A percentile compares a stretch with the other conserved stretches of the same genome.
These are phyloP conservation scores for Orthosia cruda DNA, from an alignment of 2,888 invertebrate genomes.

Conservation along the genomic window DNA sequence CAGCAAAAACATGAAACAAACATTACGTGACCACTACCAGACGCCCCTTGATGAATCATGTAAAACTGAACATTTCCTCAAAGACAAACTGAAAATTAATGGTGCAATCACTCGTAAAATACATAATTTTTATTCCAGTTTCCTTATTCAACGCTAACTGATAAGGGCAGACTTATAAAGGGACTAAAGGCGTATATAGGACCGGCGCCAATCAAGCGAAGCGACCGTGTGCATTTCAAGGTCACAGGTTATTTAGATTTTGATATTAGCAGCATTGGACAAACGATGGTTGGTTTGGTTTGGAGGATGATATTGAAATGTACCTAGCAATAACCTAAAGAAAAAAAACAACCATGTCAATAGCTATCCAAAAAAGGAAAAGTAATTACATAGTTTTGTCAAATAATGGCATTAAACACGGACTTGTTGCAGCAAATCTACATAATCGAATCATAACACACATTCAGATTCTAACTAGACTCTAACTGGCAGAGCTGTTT, in stretches of 20 bases:
- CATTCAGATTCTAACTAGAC: not conserved
- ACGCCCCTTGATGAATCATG: conserved; percentile 19
- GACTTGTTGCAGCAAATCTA: not conserved
- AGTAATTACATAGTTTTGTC: not conserved
- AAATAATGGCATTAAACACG: not conserved
- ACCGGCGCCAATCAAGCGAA: not conserved
- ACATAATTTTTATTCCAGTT: not conserved
- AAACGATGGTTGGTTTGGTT: not conserved
- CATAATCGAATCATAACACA: not conserved
- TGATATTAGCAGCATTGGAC: not conserved
- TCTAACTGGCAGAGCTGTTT: conserved; percentile 25
- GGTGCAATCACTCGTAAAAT: conserved; percentile 20
- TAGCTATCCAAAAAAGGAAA: not conserved
- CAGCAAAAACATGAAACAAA: conserved; percentile 10
- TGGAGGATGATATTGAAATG: not conserved
- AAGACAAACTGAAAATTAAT: not conserved
- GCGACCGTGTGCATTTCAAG: conserved; percentile 28
- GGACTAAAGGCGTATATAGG: not conserved
- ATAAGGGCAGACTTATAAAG: not conserved
- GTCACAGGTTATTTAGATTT: conserved; percentile 14
- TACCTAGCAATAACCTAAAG: not conserved
- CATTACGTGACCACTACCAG: conserved; percentile 25
- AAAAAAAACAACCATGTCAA: not conserved
- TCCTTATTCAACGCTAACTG: not conserved
- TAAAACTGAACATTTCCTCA: conserved; percentile 18